Evolutionary conservation across 2,113 vertebrate species (phyloP).

Genomic region (Myotis davidii): DNA sequence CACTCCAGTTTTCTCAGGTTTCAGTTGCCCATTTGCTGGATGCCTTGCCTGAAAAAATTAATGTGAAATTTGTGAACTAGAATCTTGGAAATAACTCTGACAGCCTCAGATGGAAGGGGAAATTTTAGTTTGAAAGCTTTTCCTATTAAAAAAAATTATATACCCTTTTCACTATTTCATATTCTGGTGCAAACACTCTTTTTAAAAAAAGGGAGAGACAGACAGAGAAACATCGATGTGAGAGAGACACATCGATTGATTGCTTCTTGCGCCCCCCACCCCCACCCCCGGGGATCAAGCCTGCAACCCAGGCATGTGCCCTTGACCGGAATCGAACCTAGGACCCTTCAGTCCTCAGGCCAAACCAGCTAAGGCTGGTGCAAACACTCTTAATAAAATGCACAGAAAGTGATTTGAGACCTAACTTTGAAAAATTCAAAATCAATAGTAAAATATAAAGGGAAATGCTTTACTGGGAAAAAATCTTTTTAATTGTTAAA

Average conservation of each 20-base stretch:
- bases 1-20: not conserved
- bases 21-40: slow-evolving; percentile 27
- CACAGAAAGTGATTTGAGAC: not conserved
- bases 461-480: not conserved
- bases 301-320: no score
- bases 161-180: not conserved
- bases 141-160: not conserved
- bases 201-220: no score
- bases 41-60: slow-evolving; percentile 6
- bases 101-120: not conserved
- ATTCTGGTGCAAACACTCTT: not conserved
- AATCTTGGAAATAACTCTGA: slow-evolving; percentile 45
- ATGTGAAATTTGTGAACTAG: not conserved
- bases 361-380: not conserved
- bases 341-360: no score
- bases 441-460: slow-evolving; percentile 12
- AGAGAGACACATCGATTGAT: no score
- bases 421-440: slow-evolving; percentile 15
- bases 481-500: not conserved
- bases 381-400: slow-evolving; percentile 26
- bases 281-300: no score
- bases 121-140: slow-evolving; percentile 6
- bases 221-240: no score
- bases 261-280: no score
- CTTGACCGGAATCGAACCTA: no score